Evolutionary conservation across 2,113 vertebrate genomes (phyloP), one percentile per base, ranked within the genome.

Genomic region (Clinocottus analis): DNA sequence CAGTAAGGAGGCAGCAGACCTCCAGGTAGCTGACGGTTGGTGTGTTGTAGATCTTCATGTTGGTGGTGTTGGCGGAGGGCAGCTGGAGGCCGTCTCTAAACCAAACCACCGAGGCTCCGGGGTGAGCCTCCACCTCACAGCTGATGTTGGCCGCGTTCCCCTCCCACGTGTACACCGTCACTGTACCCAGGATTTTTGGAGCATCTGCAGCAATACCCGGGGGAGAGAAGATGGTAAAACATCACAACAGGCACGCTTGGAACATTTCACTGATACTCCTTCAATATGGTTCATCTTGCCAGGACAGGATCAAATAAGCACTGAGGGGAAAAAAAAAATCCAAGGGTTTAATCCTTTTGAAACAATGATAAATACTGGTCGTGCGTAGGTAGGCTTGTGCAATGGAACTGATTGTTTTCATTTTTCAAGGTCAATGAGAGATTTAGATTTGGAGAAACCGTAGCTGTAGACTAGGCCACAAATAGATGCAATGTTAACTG

Each of bases 141-240:
- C 95, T 98, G 89, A 99, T 97, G 92, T 99, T 99, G 63, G 96
- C 97, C 0, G 96, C 93, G 93, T 99, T 99, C 1, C 97, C 97
- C 75, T 98, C 97, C 98, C 98, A 99, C 0, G 98, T 98, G 82
- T 96, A 98, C 70, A 95, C 94, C 0, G 96, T 90, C 90, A 98
- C 96, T 0, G 80, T 41, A 21, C 97, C 97, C 81, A 94, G 94
- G 53, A 99, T 94, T 92, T 99, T 99, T 43, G 98, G 98, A 62
- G 97, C 95, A 88, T 98, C 98, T 99, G 94, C 65, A 77, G 84
- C 37, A 76, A 51, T 0, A 79, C 23, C 84, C 16, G 3, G 29
- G 23, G 17, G 39, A 51, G 35, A 1, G 25, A 73, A 39, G 6
- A 76, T 6, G 31, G 58, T n/a, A 27, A 14, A 59, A 65, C 31